Evolutionary conservation across 2,888 invertebrate species (phyloP).

Genomic region (Entomobrya proxima): DNA sequence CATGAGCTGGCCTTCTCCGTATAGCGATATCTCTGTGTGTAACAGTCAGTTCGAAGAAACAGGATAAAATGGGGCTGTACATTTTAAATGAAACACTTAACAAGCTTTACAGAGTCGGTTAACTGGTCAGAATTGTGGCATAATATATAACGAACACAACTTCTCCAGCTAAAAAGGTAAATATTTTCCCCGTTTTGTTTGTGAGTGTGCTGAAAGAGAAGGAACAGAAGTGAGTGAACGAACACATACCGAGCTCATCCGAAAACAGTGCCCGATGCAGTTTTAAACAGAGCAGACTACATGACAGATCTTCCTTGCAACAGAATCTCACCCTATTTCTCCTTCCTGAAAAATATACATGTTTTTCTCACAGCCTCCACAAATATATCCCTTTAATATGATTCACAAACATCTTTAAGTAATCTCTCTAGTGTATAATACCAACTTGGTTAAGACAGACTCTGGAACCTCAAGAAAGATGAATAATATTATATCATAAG

Average conservation of each 20-base stretch:
- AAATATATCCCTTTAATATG: too few species aligned
- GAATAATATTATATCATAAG: too few species aligned
- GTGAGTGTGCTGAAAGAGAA: slow-evolving; percentile 16
- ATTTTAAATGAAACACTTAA: not conserved
- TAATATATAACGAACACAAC: not conserved
- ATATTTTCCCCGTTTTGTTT: not conserved
- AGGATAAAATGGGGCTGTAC: not conserved
- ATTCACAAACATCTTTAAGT: too few species aligned
- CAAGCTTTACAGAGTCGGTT: not conserved
- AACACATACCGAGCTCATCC: slow-evolving; percentile 25
- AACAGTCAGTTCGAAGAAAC: not conserved
- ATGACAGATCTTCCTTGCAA: slow-evolving; percentile 11
- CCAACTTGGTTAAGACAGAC: not conserved
- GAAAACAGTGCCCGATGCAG: not conserved
- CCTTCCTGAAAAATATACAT: slow-evolving; percentile 2
- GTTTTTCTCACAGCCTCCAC: not conserved
- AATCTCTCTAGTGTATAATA: not conserved
- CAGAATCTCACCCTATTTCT: slow-evolving; percentile 16
- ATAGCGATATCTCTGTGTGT: not conserved
- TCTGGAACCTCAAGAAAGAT: slow-evolving; percentile 1
- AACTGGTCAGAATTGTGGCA: not conserved
- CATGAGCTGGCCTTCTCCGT: not conserved
- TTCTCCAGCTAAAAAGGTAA: not conserved
- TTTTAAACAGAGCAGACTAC: slow-evolving; percentile 9
- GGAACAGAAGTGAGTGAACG: not conserved